Evolutionary conservation across 2,888 invertebrate genomes (phyloP).

Genomic region (Anorthoa munda): DNA sequence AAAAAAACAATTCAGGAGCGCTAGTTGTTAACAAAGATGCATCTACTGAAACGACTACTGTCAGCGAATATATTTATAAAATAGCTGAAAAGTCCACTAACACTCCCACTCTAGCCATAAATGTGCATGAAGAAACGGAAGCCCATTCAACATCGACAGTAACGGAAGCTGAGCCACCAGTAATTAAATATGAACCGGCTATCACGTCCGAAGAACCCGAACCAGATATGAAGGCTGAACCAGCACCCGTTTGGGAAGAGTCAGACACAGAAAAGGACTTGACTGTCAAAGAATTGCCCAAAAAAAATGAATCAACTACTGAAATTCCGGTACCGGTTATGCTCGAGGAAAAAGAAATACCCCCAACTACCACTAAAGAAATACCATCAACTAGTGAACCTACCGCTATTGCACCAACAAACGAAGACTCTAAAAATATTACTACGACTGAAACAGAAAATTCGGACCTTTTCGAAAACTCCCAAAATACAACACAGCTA

Average conservation of each 20-base stretch:
- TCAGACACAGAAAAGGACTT: constrained; percentile 71
- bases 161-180: constrained; percentile 35
- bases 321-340: constrained; percentile 38
- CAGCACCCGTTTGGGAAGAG: constrained; percentile 87
- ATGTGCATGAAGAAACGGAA: constrained; percentile 37
- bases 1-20: constrained; percentile 43
- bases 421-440: constrained; percentile 37
- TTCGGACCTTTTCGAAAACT: constrained; percentile 44
- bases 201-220: constrained; percentile 23
- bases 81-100: constrained; percentile 69
- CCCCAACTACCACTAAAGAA: too few relatives aligned
- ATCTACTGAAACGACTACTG: constrained; percentile 79
- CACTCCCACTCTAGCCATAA: constrained; percentile 14
- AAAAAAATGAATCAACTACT: constrained; percentile 53
- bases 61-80: constrained; percentile 84
- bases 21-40: constrained; percentile 46
- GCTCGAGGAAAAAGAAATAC: constrained; percentile 55
- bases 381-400: constrained; percentile 52
- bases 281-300: constrained; percentile 66
- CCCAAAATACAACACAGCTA: constrained; percentile 74
- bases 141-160: constrained; percentile 21
- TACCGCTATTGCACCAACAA: constrained; percentile 46
- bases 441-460: constrained; percentile 43
- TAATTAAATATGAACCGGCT: constrained; percentile 8
- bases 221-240: constrained; percentile 63